These are phyloP conservation scores for Crypturellus tataupa DNA, from an alignment of 2,797 vertebrate genomes.

Conservation along the genomic window DNA sequence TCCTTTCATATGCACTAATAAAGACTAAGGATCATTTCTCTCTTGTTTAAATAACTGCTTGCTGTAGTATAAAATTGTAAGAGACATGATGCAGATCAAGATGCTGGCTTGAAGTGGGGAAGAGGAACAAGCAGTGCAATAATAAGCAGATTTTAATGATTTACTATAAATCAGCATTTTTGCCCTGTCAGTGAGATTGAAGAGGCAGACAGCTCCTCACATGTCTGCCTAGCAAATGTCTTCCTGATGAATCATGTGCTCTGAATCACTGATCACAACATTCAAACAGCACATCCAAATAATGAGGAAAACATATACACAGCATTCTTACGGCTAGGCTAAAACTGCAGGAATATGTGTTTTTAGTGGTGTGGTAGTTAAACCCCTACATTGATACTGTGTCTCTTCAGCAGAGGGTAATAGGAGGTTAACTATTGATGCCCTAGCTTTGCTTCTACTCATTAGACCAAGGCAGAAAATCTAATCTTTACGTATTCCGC, in stretches of 20 bases:
- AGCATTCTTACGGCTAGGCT: constrained; percentile 73
- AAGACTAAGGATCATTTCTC: constrained; percentile 83
- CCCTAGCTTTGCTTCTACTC: constrained; percentile 71
- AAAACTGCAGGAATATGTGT: constrained; percentile 79
- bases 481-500: constrained; percentile 69
- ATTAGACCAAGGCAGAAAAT: constrained; percentile 65
- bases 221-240: constrained; percentile 97
- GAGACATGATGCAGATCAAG: constrained; percentile 85
- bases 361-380: constrained; percentile 77
- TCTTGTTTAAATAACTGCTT: constrained; percentile 87
- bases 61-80: constrained; percentile 86
- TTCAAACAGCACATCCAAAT: constrained; percentile 86
- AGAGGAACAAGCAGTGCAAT: constrained; percentile 92
- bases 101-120: constrained; percentile 85
- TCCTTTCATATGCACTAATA: constrained; percentile 85
- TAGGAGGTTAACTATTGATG: constrained; percentile 71
- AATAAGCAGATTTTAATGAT: constrained; percentile 99
- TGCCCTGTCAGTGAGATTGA: constrained; percentile 96
- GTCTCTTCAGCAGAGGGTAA: constrained; percentile 71
- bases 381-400: constrained; percentile 65
- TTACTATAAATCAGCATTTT: constrained; percentile 99
- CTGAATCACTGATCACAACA: constrained; percentile 95
- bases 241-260: constrained; percentile 95
- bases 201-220: constrained; percentile 97
- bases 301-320: constrained; percentile 86